A percentile compares a stretch with the other conserved stretches of the same genome.
Conservation (phyloP, 2,888 invertebrate species). For the Drosophila paracracens region DNA sequence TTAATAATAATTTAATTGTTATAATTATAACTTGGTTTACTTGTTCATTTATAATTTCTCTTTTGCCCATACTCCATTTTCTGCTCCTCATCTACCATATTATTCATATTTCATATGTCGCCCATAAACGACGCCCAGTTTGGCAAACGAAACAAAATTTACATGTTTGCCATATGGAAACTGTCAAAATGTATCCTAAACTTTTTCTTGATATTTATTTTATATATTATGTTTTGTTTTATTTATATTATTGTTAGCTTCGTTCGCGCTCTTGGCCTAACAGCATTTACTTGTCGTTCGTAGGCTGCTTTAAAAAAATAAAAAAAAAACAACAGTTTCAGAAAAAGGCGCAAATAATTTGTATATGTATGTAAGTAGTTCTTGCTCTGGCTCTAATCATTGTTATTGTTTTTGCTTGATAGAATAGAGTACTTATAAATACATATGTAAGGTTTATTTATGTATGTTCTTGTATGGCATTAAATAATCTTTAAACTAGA, state of each 20-base stretch:
- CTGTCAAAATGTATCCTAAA: constrained; percentile 67
- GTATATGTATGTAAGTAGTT: constrained; percentile 53
- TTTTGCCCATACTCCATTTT: constrained; percentile 27
- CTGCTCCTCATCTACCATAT: constrained; percentile 43
- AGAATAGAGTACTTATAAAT: constrained; percentile 69
- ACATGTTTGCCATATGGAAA: constrained; percentile 64
- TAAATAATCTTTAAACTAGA: constrained; percentile 63
- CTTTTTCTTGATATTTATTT: constrained; percentile 57
- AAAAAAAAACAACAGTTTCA: constrained; percentile 41
- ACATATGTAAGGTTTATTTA: constrained; percentile 72
- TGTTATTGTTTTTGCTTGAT: constrained; percentile 51
- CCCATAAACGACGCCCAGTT: constrained; percentile 73
- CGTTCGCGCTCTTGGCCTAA: constrained; percentile 50
- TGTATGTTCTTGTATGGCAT: constrained; percentile 64
- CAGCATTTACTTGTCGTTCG: constrained; percentile 36
- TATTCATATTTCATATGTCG: constrained; percentile 42
- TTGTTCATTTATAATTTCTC: constrained; percentile 55
- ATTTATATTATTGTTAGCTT: constrained; percentile 67
- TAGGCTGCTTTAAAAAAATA: constrained; percentile 30
- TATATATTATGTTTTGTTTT: constrained; percentile 36
- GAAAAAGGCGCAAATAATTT: constrained; percentile 56
- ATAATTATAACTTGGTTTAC: constrained; percentile 77
- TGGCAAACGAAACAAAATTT: constrained; percentile 76
- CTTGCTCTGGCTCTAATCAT: constrained; percentile 48
- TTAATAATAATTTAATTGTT: constrained; percentile 80